These are phyloP conservation scores for Aphrocallistes beatrix DNA, from an alignment of 37 sponge, comb jelly and placozoan genomes.

Conservation along the genomic window DNA sequence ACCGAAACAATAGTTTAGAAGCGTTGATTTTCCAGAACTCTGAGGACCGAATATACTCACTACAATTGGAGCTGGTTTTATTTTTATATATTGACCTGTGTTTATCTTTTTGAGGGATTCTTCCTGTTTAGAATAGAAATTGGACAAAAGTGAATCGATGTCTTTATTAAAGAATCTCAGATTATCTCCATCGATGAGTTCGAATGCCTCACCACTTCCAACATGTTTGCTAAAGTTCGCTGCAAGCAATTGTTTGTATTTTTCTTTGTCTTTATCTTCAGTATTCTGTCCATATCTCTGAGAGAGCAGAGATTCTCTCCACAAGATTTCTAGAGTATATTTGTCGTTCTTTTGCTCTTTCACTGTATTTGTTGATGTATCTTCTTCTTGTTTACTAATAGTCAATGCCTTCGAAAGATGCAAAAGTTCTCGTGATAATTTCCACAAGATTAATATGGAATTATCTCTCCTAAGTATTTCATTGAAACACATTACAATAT, in stretches of 20 bases:
- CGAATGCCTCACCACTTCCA: background rate
- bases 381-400: too few relatives aligned
- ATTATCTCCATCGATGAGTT: slow-evolving; percentile 2
- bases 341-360: background rate
- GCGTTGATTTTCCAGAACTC: background rate
- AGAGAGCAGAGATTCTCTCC: background rate
- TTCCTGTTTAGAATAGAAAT: background rate
- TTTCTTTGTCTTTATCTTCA: background rate
- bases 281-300: background rate
- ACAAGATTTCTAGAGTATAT: background rate
- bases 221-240: background rate
- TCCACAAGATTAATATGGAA: background rate
- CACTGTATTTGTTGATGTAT: too few relatives aligned
- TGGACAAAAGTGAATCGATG: background rate
- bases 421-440: background rate
- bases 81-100: background rate
- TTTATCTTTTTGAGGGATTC: background rate
- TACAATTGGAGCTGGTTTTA: background rate
- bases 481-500: background rate
- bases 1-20: slow-evolving; percentile 6
- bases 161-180: slow-evolving; percentile 4
- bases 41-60: slow-evolving; percentile 4
- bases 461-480: background rate
- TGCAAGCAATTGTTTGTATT: background rate
- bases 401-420: background rate